Conservation (phyloP, 2,797 vertebrate species). For the Sciurus vulgaris region DNA sequence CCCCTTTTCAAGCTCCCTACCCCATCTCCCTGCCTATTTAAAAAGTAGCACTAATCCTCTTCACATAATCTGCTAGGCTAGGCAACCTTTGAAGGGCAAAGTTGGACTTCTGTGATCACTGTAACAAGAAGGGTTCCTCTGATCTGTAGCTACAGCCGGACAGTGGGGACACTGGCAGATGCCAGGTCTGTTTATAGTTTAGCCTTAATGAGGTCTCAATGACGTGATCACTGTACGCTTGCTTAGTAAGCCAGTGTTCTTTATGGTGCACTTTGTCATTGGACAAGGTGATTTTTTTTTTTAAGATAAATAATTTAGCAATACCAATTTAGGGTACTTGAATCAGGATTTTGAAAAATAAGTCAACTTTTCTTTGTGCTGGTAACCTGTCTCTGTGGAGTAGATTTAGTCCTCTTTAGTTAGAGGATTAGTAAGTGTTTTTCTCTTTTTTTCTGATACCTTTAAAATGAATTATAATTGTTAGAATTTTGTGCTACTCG, state of each 20-base stretch:
- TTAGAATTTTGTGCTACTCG: constrained; percentile 14
- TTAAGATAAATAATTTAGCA: constrained; percentile 1
- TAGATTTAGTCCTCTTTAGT: constrained; percentile 20
- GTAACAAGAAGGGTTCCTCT: constrained; percentile 2
- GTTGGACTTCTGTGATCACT: not conserved
- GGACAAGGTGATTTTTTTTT: constrained; percentile 57
- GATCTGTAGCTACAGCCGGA: not conserved
- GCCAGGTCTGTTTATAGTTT: constrained; percentile 79
- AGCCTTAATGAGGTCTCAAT: constrained; percentile 59
- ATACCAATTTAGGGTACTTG: not conserved
- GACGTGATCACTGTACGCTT: not conserved
- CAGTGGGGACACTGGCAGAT: constrained; percentile 26
- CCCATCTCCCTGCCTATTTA: not conserved
- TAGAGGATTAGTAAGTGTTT: constrained; percentile 37
- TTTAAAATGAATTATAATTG: constrained; percentile 16
- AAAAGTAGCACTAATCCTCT: constrained; percentile 29
- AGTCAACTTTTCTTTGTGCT: not conserved
- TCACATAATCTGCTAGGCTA: not conserved
- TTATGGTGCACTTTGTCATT: not conserved
- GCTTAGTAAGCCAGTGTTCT: constrained; percentile 40
- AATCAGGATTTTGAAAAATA: constrained; percentile 50
- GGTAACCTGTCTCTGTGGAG: not conserved
- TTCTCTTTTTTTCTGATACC: not conserved
- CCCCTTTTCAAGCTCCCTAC: not conserved
- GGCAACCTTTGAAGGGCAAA: not conserved